Conservation (phyloP, 2,888 invertebrate genomes). For the Boloria euphrosyne region DNA sequence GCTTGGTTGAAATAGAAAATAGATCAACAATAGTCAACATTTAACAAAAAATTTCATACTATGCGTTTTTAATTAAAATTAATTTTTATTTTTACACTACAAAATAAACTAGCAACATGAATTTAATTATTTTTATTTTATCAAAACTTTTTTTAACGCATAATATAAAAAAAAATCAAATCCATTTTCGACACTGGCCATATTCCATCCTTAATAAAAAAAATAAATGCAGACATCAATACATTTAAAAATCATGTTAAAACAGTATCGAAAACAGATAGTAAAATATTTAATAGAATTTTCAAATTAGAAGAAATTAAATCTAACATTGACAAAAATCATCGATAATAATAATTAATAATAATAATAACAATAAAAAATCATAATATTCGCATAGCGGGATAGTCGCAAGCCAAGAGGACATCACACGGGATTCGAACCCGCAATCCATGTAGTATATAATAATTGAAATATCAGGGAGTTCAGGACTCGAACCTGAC, state of each 20-base stretch:
- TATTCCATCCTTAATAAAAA: not conserved
- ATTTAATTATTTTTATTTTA: too few species aligned
- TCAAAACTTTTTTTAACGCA: too few species aligned
- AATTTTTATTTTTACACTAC: not conserved
- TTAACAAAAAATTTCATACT: constrained; percentile 3
- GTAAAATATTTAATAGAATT: not conserved
- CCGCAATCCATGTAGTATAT: constrained; percentile 1
- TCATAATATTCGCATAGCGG: constrained; percentile 15
- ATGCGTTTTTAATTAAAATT: constrained; percentile 6
- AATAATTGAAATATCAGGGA: not conserved
- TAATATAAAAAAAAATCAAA: not conserved
- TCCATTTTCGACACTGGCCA: constrained; percentile 19
- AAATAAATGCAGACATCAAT: not conserved
- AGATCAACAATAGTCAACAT: constrained; percentile 22
- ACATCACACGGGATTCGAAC: constrained; percentile 27
- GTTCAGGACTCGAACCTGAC: constrained; percentile 34
- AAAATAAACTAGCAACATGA: too few species aligned
- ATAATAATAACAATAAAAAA: too few species aligned
- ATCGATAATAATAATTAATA: not conserved
- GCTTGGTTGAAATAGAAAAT: constrained; percentile 42
- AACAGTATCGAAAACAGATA: constrained; percentile 17
- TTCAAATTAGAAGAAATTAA: constrained; percentile 9
- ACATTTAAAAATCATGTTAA: not conserved
- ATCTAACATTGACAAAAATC: constrained; percentile 4
- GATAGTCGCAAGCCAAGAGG: not conserved